Conservation (phyloP, 2,113 vertebrate genomes). For the Semnornis frantzii region DNA sequence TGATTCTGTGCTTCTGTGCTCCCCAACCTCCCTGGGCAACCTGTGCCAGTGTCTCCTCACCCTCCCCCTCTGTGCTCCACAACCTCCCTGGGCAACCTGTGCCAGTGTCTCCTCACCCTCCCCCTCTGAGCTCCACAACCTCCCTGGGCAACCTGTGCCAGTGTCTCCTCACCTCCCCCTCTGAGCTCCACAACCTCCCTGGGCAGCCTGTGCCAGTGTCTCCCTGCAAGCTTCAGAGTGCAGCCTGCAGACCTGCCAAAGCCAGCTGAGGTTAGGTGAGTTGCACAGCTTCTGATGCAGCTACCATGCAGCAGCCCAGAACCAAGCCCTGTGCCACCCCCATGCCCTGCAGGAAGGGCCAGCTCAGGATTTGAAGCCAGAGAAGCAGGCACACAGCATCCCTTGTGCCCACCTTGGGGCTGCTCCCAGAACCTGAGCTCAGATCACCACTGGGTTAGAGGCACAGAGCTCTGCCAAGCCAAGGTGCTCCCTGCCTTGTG, state of each 20-base stretch:
- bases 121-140: no score
- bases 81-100: no score
- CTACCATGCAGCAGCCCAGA: not conserved
- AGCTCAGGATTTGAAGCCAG: accelerated
- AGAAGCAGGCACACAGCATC: not conserved
- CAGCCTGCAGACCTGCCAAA: not conserved
- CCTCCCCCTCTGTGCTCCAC: no score
- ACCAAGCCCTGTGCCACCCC: not conserved
- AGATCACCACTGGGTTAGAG: not conserved
- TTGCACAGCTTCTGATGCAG: accelerated
- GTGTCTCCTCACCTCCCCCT: no score
- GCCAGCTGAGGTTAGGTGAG: not conserved
- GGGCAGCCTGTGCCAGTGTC: no score
- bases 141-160: no score
- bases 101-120: no score
- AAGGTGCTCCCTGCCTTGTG: not conserved
- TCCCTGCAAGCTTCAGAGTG: no score
- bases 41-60: no score
- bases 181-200: no score
- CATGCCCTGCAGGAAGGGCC: not conserved
- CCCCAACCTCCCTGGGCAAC: no score
- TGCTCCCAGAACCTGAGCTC: not conserved
- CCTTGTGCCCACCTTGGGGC: not conserved
- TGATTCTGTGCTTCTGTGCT: no score
- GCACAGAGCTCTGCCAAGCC: not conserved